Base-by-base conservation (phyloP, 2,797 vertebrate genomes). In the Myotis daubentonii region DNA sequence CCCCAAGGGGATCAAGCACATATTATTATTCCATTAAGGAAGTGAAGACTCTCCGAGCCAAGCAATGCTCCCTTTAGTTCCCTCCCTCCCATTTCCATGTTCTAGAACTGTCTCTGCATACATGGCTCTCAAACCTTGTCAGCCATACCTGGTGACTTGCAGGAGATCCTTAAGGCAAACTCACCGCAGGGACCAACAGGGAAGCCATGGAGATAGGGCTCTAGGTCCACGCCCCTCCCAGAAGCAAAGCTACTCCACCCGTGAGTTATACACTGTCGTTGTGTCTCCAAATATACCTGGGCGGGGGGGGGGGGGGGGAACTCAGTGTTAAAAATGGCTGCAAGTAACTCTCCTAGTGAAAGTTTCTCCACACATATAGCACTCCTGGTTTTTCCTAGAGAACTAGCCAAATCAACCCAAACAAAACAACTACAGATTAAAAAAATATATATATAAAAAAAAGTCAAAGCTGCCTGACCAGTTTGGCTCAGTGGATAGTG, bases 11-110 rank as follows among this genome's bases (percentile, higher is more conserved):
- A 55, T 30, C 87, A 55, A 57, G 38, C 57, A 71, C 87, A 83
- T 90, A 87, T 95, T 96, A 96, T 96, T 97, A 96, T 97, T 94
- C 95, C 96, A 96, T 96, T 95, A 96, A 95, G 95, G 95, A 97
- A 96, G 96, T 96, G 93, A 97, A 94, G 94, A 91, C 65, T 91
- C 80, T 51, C 68, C 1, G 80, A 96, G 96, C 95, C 96, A 95
- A 94, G 57, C 30, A 78, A 79, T 25, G 62, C 84, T 94, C 79
- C 88, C 93, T 83, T 76, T 36, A 72, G 76, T 72, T 94, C 68
- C 51, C 30, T 89, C 89, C 84, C 82, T 16, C 84, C 36, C 49
- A 55, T 68, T 89, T 70, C 70, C 49, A 66, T 89, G 86, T 94
- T 74, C 82, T 95, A 36, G 94, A 92, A 89, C 49, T 91, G 76